Conservation (phyloP, 2,113 vertebrate genomes). For the Charadrius vociferus region DNA sequence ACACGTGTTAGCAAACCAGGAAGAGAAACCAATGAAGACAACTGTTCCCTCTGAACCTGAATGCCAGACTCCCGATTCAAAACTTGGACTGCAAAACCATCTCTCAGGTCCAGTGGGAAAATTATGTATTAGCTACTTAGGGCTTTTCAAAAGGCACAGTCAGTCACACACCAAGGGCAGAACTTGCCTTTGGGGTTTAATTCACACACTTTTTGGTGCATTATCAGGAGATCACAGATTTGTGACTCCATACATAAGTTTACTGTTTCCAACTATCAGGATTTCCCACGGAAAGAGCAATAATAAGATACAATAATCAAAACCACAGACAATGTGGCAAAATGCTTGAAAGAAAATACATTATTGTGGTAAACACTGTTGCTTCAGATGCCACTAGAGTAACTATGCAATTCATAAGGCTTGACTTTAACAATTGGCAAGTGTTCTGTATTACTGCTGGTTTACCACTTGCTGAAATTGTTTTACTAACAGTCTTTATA, state of each 20-base stretch:
- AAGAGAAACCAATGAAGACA: background rate
- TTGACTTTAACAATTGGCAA: background rate
- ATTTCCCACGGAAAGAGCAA: background rate
- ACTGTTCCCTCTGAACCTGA: background rate
- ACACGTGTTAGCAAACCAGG: background rate
- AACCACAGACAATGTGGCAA: background rate
- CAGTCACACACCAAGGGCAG: background rate
- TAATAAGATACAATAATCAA: background rate
- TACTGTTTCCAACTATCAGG: background rate
- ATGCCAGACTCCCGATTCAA: background rate
- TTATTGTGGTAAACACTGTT: background rate
- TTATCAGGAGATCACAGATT: background rate
- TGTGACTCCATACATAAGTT: background rate
- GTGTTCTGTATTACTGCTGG: background rate
- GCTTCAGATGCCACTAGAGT: background rate
- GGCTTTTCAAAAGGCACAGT: background rate
- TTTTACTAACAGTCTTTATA: background rate
- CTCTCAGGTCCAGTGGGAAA: background rate
- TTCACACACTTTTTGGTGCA: background rate
- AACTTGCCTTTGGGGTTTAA: background rate
- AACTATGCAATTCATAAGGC: background rate
- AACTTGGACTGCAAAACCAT: background rate
- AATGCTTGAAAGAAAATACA: background rate
- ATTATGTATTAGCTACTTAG: background rate
- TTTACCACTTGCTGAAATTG: background rate